A percentile compares a stretch with the other conserved stretches of the same genome.
Evolutionary conservation across 1,140 invertebrate genomes (phyloP).

Genomic region (Steinernema khuongi): DNA sequence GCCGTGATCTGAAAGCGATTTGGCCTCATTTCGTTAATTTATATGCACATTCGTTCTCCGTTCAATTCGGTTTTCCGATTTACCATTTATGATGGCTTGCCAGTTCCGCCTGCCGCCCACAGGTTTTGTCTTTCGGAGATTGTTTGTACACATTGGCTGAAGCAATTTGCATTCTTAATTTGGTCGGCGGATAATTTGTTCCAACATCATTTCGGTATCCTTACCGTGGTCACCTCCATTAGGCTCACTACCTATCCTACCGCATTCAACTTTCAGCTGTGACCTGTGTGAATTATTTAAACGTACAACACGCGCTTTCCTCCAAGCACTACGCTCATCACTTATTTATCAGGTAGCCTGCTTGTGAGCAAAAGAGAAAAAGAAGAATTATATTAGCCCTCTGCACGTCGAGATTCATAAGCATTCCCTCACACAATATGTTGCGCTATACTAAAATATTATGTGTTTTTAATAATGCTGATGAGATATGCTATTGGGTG

Average conservation of each 20-base stretch:
- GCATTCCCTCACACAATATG: too few species aligned
- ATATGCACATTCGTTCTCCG: background rate
- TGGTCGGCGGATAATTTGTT: constrained; percentile 12
- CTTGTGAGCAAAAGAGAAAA: background rate
- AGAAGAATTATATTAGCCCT: too few species aligned
- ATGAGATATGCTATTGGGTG: background rate
- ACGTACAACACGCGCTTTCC: background rate
- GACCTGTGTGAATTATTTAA: constrained; percentile 6
- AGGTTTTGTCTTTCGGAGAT: background rate
- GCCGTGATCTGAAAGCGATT: constrained; percentile 7
- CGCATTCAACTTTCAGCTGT: constrained; percentile 13
- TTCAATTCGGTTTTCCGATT: background rate
- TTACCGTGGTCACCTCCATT: too few species aligned
- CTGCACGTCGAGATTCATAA: too few species aligned
- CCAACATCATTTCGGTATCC: background rate
- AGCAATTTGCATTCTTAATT: constrained; percentile 10
- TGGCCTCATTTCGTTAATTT: constrained; percentile 13
- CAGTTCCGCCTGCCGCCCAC: background rate
- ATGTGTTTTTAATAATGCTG: background rate
- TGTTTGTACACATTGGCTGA: background rate
- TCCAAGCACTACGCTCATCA: background rate
- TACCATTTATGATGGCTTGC: background rate
- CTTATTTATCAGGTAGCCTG: background rate
- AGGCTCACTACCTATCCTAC: too few species aligned
- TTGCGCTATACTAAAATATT: background rate